A percentile compares a stretch with the other conserved stretches of the same genome.
These are phyloP conservation scores for Drosophila ananassae DNA, from an alignment of 1,140 invertebrate species.

Conservation along the genomic window DNA sequence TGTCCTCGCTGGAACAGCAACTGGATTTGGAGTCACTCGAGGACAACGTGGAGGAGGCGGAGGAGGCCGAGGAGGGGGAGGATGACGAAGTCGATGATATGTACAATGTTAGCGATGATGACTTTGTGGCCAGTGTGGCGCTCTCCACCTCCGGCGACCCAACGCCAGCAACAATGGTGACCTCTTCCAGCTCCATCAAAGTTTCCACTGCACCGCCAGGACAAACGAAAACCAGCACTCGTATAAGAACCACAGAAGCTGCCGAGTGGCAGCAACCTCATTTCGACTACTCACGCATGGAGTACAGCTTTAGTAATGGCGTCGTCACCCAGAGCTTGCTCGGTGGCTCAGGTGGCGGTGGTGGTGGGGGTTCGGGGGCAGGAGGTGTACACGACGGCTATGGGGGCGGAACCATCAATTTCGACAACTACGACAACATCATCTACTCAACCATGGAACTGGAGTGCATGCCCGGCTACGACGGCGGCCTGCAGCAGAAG, in stretches of 20 bases:
- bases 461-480: slow-evolving; percentile 86
- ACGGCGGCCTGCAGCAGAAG: slow-evolving; percentile 92
- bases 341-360: slow-evolving; percentile 32
- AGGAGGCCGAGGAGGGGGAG: slow-evolving; percentile 52
- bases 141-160: slow-evolving; percentile 57
- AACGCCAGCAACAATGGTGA: slow-evolving; percentile 23
- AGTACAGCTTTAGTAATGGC: slow-evolving; percentile 80
- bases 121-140: slow-evolving; percentile 71
- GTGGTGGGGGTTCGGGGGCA: slow-evolving; percentile 8
- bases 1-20: slow-evolving; percentile 62
- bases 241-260: slow-evolving; percentile 9
- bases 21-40: slow-evolving; percentile 66
- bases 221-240: background rate
- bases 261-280: slow-evolving; percentile 73
- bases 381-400: slow-evolving; percentile 49
- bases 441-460: slow-evolving; percentile 83
- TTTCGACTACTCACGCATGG: slow-evolving; percentile 83
- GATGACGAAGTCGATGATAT: slow-evolving; percentile 57
- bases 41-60: slow-evolving; percentile 55
- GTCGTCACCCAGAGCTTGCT: slow-evolving; percentile 77
- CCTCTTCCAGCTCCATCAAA: slow-evolving; percentile 7
- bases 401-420: slow-evolving; percentile 72
- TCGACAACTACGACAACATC: slow-evolving; percentile 83
- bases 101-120: slow-evolving; percentile 74
- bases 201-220: background rate